Evolutionary conservation across 1,140 invertebrate genomes (phyloP).

Genomic region (Neuroterus valhalla): DNA sequence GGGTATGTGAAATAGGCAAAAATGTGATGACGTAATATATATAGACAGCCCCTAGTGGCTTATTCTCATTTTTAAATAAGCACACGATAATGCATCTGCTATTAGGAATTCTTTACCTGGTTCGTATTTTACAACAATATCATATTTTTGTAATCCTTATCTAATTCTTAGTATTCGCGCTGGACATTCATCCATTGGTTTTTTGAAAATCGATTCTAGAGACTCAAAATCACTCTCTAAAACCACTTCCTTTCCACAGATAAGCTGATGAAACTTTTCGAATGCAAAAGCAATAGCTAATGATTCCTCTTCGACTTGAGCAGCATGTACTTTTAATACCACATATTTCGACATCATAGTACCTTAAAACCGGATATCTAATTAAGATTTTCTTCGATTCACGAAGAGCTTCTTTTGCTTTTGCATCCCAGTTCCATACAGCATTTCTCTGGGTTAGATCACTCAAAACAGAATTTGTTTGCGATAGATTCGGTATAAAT

Average conservation of each 20-base stretch:
- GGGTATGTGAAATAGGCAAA: no score
- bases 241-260: slow-evolving; percentile 64
- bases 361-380: slow-evolving; percentile 53
- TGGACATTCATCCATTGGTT: slow-evolving; percentile 63
- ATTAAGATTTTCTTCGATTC: slow-evolving; percentile 53
- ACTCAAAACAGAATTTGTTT: neutral
- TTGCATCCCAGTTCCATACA: neutral
- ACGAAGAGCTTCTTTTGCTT: slow-evolving; percentile 41
- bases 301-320: slow-evolving; percentile 71
- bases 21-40: no score
- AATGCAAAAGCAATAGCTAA: slow-evolving; percentile 71
- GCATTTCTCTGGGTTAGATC: slow-evolving; percentile 26
- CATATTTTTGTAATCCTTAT: slow-evolving; percentile 67
- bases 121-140: slow-evolving; percentile 52
- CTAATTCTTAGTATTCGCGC: slow-evolving; percentile 70
- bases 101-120: slow-evolving; percentile 67
- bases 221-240: slow-evolving; percentile 73
- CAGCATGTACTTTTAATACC: slow-evolving; percentile 58
- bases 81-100: slow-evolving; percentile 59
- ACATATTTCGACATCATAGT: slow-evolving; percentile 48
- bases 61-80: slow-evolving; percentile 26
- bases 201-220: slow-evolving; percentile 65
- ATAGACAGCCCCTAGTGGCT: no score
- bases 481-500: slow-evolving; percentile 35
- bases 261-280: slow-evolving; percentile 64